A percentile compares a stretch with the other conserved stretches of the same genome.
phyloP scores from a whole-genome alignment of 2,888 invertebrate species.

The Melitaea athalia region DNA sequence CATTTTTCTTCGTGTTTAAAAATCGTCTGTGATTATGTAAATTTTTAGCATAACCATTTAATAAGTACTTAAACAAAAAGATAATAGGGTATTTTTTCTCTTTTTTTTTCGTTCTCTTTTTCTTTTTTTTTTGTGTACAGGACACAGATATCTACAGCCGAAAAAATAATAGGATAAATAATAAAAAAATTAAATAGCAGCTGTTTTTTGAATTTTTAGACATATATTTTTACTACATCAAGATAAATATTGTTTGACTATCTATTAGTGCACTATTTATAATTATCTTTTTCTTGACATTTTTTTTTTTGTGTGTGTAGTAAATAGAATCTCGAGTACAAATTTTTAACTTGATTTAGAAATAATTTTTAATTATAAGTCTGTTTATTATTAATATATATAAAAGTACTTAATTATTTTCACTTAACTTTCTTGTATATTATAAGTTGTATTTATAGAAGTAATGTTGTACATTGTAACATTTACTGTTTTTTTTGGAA shows the following conservation, averaged over 20 bases:
- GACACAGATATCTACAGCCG: not conserved
- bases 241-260: constrained; percentile 1
- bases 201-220: not conserved
- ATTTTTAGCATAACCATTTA: not conserved
- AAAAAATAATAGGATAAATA: not conserved
- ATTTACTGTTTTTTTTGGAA: constrained; percentile 42
- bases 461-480: constrained; percentile 35
- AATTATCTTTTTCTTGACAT: not conserved
- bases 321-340: constrained; percentile 30
- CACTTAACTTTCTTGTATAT: constrained; percentile 39
- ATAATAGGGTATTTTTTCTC: not conserved
- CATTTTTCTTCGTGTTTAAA: not conserved
- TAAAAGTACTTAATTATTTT: constrained; percentile 63
- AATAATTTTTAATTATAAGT: constrained; percentile 20
- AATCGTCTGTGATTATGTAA: constrained; percentile 27
- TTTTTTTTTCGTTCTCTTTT: not conserved
- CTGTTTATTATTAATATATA: constrained; percentile 22
- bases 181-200: not conserved
- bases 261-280: not conserved
- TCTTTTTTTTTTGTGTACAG: not conserved
- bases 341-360: constrained; percentile 25
- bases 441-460: constrained; percentile 36
- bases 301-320: not conserved
- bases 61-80: constrained; percentile 3
- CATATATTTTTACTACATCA: not conserved